A percentile compares a stretch with the other conserved stretches of the same genome.
phyloP scores from a whole-genome alignment of 2,888 invertebrate genomes.

The Caenorhabditis doughertyi region DNA sequence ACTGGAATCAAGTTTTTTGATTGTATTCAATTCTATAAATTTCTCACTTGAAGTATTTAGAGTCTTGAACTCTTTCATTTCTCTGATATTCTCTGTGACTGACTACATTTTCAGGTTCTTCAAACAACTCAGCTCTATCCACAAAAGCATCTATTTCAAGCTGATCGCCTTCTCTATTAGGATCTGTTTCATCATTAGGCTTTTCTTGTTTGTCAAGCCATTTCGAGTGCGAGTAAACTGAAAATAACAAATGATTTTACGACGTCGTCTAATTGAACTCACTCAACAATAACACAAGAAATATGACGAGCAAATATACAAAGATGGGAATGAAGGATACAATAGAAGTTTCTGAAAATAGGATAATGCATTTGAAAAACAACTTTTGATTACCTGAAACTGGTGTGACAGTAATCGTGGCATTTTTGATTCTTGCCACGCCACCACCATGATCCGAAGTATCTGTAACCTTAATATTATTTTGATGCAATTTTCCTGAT shows the following conservation, averaged over 20 bases:
- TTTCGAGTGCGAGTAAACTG: too few species aligned
- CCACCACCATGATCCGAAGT: not conserved
- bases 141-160: not conserved
- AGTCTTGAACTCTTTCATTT: not conserved
- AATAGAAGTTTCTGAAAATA: not conserved
- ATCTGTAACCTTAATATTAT: too few species aligned
- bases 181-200: not conserved
- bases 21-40: too few species aligned
- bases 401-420: not conserved
- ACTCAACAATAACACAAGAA: too few species aligned
- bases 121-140: not conserved
- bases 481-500: not conserved
- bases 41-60: conserved; percentile 30
- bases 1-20: not conserved
- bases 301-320: not conserved
- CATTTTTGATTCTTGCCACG: not conserved
- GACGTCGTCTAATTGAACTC: too few species aligned
- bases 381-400: not conserved
- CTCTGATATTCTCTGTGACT: conserved; percentile 30
- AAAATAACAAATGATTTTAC: too few species aligned
- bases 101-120: not conserved
- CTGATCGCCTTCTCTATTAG: not conserved
- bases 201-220: too few species aligned
- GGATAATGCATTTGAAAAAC: not conserved
- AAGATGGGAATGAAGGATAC: not conserved